Conservation (phyloP, 2,113 vertebrate genomes). For the Aspidoscelis tigris region DNA sequence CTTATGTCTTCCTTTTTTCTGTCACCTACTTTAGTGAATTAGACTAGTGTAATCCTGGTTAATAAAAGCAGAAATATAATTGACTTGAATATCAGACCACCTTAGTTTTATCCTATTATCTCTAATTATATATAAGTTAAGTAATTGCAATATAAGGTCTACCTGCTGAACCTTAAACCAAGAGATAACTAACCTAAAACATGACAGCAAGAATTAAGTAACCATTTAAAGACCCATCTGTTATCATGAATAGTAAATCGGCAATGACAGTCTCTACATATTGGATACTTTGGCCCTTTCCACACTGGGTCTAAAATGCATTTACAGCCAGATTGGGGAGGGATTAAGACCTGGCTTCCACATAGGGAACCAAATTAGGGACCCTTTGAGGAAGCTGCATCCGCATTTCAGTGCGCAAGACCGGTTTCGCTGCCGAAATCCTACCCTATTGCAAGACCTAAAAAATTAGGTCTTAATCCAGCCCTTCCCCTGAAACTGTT, state of each 20-base stretch:
- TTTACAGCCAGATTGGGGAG: too few relatives aligned
- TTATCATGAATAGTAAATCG: neutral
- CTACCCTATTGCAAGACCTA: too few relatives aligned
- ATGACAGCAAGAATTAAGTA: conserved; percentile 6
- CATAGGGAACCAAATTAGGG: too few relatives aligned
- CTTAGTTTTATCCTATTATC: conserved; percentile 22
- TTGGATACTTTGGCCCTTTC: neutral
- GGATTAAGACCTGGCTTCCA: too few relatives aligned
- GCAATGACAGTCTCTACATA: neutral
- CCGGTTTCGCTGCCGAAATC: too few relatives aligned
- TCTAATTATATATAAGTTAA: conserved; percentile 18
- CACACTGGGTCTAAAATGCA: too few relatives aligned
- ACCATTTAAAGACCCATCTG: neutral
- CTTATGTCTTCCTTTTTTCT: conserved; percentile 6
- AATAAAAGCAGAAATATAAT: conserved; percentile 31
- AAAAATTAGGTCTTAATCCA: too few relatives aligned
- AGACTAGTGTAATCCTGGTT: conserved; percentile 29
- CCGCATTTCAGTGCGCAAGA: too few relatives aligned
- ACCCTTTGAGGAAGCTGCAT: too few relatives aligned
- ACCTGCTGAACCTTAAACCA: conserved; percentile 12
- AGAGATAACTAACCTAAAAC: neutral
- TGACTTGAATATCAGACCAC: conserved; percentile 25
- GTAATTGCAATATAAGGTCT: conserved; percentile 6
- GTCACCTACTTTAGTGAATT: conserved; percentile 12
- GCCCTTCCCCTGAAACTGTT: too few relatives aligned